Base-by-base conservation (phyloP, 2,888 invertebrate species). In the Diplolepis rosae region DNA sequence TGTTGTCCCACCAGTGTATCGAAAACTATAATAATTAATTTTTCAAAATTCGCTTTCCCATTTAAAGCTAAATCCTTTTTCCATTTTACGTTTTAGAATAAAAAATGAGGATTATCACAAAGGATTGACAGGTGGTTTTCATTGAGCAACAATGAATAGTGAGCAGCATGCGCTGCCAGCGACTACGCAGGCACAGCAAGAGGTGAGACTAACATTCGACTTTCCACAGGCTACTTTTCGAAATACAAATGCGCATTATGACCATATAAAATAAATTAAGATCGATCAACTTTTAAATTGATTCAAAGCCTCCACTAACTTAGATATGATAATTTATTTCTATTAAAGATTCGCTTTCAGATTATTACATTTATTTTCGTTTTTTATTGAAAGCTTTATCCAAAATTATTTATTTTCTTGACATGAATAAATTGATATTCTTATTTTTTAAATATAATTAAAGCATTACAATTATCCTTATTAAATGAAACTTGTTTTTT, bases 111-210 rank as follows among this genome's bases (percentile, higher is more conserved):
- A 83, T 73, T 80, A 74, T 78, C 67, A 79, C 75, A 78, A 80
- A 79, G 76, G 74, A 79, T 82, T 86, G 80, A 83, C 78, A 79
- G 75, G 81, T 77, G 80, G 68, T 70, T 79, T 79, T 81, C 81
- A 86, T 81, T 87, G 80, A 84, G 81, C 82, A 79, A 88, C 87
- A 81, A 89, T 89, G 89, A 89, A 89, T 82, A 88, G 84, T 81
- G 89, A 89, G 82, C 89, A 89, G 82, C 89, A 89, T 87, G 86
- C 89, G 78, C 81, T 89, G 86, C 88, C 88, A 84, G 87, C 87
- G 80, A 85, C 88, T 69, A 85, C 89, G 85, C 88, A 88, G 88
- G 88, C 87, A 79, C 88, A 88, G 84, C 87, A 87, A 86, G 88
- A 88, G 87, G 88, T 88, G 80, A 86, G 84, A 71, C 71, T 52